Conservation (phyloP, 1,140 invertebrate genomes). For the Tetraneura akinire region DNA sequence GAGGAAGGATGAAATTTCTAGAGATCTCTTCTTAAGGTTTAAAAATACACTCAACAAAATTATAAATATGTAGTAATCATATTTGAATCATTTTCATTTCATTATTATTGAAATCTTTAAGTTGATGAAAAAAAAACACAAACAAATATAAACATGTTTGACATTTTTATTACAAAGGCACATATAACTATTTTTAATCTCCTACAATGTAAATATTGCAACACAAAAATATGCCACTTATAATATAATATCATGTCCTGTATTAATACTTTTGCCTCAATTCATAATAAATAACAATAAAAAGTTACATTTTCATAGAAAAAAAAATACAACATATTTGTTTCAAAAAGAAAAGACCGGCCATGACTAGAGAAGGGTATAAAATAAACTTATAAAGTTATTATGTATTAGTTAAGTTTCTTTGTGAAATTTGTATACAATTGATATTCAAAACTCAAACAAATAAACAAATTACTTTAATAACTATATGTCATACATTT, state of each 20-base stretch:
- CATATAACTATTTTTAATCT: slow-evolving; percentile 41
- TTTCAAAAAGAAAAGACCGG: slow-evolving; percentile 18
- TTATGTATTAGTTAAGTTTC: not conserved
- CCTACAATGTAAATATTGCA: slow-evolving; percentile 47
- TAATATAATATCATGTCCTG: slow-evolving; percentile 15
- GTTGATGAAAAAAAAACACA: not conserved
- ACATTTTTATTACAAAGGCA: slow-evolving; percentile 48
- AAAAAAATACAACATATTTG: slow-evolving; percentile 38
- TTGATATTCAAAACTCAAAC: not conserved
- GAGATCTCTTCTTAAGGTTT: no score
- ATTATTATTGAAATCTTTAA: no score
- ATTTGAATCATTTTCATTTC: no score
- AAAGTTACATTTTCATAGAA: slow-evolving; percentile 40
- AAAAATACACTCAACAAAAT: no score
- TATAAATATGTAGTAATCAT: no score
- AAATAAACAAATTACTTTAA: slow-evolving; percentile 10
- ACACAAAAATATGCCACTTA: slow-evolving; percentile 36
- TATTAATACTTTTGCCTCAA: slow-evolving; percentile 42
- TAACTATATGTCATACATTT: not conserved
- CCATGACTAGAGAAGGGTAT: slow-evolving; percentile 43
- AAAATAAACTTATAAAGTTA: slow-evolving; percentile 7
- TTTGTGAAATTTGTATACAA: slow-evolving; percentile 18
- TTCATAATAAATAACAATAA: slow-evolving; percentile 48
- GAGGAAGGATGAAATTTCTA: no score
- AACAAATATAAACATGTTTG: slow-evolving; percentile 19